These are phyloP conservation scores for Hirtodrosophila histrioides DNA, from an alignment of 2,888 invertebrate species.

Conservation along the genomic window DNA sequence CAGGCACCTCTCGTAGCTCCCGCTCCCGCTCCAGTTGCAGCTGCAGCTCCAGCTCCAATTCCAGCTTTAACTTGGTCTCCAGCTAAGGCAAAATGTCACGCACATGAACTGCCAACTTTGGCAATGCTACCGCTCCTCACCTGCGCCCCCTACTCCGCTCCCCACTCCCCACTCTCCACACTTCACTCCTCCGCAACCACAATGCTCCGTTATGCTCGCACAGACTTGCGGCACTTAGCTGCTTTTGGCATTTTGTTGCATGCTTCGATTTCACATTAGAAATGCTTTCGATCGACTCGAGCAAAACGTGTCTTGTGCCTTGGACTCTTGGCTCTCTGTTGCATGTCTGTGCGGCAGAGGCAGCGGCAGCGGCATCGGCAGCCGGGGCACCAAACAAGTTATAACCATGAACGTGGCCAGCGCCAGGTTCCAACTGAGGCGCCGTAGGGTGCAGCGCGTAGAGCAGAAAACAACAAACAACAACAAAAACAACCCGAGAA, in stretches of 20 bases:
- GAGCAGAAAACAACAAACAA: neutral
- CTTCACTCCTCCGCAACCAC: neutral
- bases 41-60: constrained; percentile 6
- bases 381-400: constrained; percentile 54
- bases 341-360: constrained; percentile 27
- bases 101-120: constrained; percentile 66
- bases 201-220: constrained; percentile 50
- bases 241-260: constrained; percentile 76
- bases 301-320: constrained; percentile 64
- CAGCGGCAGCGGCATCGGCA: constrained; percentile 2
- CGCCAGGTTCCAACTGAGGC: constrained; percentile 23
- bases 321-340: constrained; percentile 1
- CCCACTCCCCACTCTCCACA: neutral
- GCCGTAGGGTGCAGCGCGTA: constrained; percentile 51
- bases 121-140: constrained; percentile 22
- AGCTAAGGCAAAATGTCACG: constrained; percentile 70
- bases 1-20: constrained; percentile 19
- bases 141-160: constrained; percentile 5
- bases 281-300: constrained; percentile 75
- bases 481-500: constrained; percentile 30
- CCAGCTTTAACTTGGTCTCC: constrained; percentile 12
- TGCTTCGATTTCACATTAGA: constrained; percentile 82
- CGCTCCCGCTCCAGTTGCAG: constrained; percentile 1
- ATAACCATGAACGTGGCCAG: constrained; percentile 71
- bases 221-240: constrained; percentile 42